Base-by-base conservation (phyloP, 2,797 vertebrate genomes). In the Rousettus madagascariensis region DNA sequence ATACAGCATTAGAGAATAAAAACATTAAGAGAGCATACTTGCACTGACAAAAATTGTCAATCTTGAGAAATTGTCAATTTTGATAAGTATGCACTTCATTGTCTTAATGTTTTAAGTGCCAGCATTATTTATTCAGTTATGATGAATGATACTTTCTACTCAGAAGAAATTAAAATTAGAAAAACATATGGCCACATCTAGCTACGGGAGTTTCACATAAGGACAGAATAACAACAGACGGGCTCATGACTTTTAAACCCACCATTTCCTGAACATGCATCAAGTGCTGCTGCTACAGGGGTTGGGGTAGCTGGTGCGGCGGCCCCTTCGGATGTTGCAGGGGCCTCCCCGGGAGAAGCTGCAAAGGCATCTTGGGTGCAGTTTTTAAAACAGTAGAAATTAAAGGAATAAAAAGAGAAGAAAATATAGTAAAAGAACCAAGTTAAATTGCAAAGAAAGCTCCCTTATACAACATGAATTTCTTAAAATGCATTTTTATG, bases 211-310 rank as follows among this genome's bases (percentile, higher is more conserved):
- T 94, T 98, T 98, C 96, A 96, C 96, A 41, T 57, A 82, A 96
- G 93, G 87, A 93, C 94, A 98, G 98, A 98, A 97, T 84, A 38
- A 95, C 51, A 93, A 98, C 93, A 98, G 86, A 98, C 98, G 92
- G 94, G 98, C 98, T 98, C 97, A 97, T 80, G 97, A 98, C 97
- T 95, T 92, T 92, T 95, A 97, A 98, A 99, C 99, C 99, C 99
- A 99, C 99, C 99, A 99, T 99, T 99, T 99, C 99, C 99, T 98
- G 99, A 99, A 98, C 99, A 99, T 97, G 99, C 99, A 99, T 99
- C 99, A 98, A 99, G 98, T 98, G 99, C 99, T 91, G 99, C 97
- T 49, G 99, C 98, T 98, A 99, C 98, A 90, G 98, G 98, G 98
- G 98, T 98, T 97, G 99, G 98, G 91, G 99, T 98, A 96, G 98